Base-by-base conservation (phyloP, 2,113 vertebrate species). In the Pseudolaguvia tuberculata region DNA sequence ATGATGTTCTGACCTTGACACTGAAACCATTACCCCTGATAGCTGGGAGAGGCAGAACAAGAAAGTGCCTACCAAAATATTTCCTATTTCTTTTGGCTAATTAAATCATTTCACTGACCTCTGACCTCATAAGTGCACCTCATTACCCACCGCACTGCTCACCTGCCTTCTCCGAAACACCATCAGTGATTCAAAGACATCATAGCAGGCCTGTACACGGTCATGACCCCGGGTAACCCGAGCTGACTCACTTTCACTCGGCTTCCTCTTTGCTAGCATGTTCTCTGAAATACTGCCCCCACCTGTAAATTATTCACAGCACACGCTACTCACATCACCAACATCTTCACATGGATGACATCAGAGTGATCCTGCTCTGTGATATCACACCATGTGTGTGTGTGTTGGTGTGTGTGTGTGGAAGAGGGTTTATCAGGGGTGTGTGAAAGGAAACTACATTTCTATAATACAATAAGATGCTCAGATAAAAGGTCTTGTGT, bases 301-400 rank as follows among this genome's bases (percentile, higher is more conserved):
- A 50, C 63, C 63, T 18, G 47, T 79, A 53, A 70, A 57, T 75
- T 70, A 79, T 79, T 74, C n/a, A 74, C 57, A 79, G 25, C 23
- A 45, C 39, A 70, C 39, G 4, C 5, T 42, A 42, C 23, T 51
- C 14, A 11, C 48, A 51, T 71, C 18, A 51, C 25, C 67, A 67
- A 58, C 58, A n/a, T 53, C 20, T 31, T 58, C 21, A 27, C 18
- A 52, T 0, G 15, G 53, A 29, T 72, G 27, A 68, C 70, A 50
- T 48, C 52, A 67, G 45, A 31, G 20, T 27, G 45, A 66, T 66
- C 14, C 62, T 66, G 62, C 42, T 27, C 14, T 48, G 45, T 18
- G 45, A 48, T 66, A 27, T 18, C 11, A n/a, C 42, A 20, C 20
- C 56, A 18, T 52, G 29, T 75, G 25, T 15, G 21, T 50, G 42